Percentiles rank a stretch among this genome's conserved stretches.
Evolutionary conservation across 1,140 invertebrate genomes (phyloP).

Genomic region (Venturia canescens): DNA sequence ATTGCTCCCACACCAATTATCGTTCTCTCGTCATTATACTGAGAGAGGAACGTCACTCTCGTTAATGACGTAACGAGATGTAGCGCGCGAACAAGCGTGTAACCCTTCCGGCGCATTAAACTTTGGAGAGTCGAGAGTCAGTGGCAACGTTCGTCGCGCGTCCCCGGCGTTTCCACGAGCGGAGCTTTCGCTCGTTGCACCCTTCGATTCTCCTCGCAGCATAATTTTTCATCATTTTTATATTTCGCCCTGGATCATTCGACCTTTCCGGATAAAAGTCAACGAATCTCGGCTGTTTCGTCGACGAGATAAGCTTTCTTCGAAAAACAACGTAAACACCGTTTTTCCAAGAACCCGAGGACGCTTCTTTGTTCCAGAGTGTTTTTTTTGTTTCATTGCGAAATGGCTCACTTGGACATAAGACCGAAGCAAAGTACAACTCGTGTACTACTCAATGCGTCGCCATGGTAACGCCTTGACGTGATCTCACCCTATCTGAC

Average conservation of each 20-base stretch:
- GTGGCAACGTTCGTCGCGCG: not conserved
- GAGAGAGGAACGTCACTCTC: too few relatives aligned
- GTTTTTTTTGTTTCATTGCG: not conserved
- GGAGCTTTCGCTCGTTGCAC: too few relatives aligned
- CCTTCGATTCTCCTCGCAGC: too few relatives aligned
- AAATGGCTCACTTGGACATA: conserved; percentile 21
- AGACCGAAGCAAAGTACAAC: conserved; percentile 11
- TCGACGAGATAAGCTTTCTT: too few relatives aligned
- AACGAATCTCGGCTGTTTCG: too few relatives aligned
- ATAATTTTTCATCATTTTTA: too few relatives aligned
- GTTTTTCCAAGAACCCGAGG: not conserved
- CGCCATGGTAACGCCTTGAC: conserved; percentile 47
- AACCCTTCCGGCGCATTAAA: conserved; percentile 7
- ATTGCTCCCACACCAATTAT: too few relatives aligned
- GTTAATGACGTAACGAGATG: not conserved
- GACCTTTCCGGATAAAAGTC: too few relatives aligned
- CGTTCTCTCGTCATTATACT: too few relatives aligned
- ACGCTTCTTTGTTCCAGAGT: not conserved
- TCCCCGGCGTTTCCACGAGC: too few relatives aligned
- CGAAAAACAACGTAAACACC: too few relatives aligned
- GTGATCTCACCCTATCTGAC: conserved; percentile 45
- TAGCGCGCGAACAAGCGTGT: conserved; percentile 7
- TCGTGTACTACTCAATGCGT: conserved; percentile 16
- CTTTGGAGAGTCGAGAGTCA: not conserved
- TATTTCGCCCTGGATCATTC: too few relatives aligned